Base-by-base conservation (phyloP, 2,888 invertebrate genomes). In the Cantharis rustica region DNA sequence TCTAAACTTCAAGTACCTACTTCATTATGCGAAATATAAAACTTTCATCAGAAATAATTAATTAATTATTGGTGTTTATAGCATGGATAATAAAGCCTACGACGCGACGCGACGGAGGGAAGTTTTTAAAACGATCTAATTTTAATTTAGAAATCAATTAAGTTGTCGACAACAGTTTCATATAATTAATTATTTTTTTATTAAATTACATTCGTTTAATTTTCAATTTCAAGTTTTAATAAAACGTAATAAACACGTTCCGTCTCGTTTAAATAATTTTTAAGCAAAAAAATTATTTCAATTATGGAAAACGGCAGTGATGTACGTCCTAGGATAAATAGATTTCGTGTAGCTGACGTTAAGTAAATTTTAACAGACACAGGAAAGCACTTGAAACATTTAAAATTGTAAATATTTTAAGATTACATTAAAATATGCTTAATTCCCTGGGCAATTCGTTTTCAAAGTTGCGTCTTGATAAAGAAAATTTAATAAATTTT, bases 401-500 rank as follows among this genome's bases (percentile, higher is more conserved):
- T 47, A 47, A 31, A 61, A 61, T 20, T 47, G 70, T 61, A 71
- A 62, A 62, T 71, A 61, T 71, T 62, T 71, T 62, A 71, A 71
- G 23, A 71, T 71, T 15, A 62, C 16, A 26, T 71, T 71, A 17
- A 26, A 69, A 69, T 31, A 69, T 69, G 27, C 69, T 69, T 69
- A 47, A 31, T 61, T 47, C 17, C 61, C 20, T 61, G 17, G 61
- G 47, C 61, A 71, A 23, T n/a, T 62, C 70, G 62, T 16, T 27
- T 16, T 26, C 62, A 62, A 71, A 71, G 69, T 16, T 61, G 16
- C 16, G 70, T 3, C 62, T 17, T 72, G 31, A 72, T 72, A 72
- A 72, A 72, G 72, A 66, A 72, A 64, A 72, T 72, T 72, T 72
- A 72, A 72, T 72, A 72, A 72, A 47, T 62, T 63, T 26, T n/a